phyloP scores from a whole-genome alignment of 2,113 vertebrate species.

The Indri indri region DNA sequence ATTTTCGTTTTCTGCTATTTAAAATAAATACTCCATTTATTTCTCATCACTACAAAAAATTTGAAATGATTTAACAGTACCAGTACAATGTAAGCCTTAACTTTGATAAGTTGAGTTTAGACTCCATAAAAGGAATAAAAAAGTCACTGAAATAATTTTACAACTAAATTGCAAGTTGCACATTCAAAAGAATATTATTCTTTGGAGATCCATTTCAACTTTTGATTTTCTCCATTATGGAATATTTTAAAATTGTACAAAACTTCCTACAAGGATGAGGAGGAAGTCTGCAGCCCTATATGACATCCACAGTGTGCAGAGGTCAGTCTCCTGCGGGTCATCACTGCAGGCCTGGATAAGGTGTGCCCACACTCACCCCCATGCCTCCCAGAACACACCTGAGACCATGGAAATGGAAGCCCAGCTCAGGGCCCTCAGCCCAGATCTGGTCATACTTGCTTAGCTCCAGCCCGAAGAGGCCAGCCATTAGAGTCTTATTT shows the following conservation, averaged over 20 bases:
- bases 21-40: background rate
- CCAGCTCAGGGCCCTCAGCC: background rate
- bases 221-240: background rate
- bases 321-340: rapidly evolving
- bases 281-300: background rate
- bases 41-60: constrained; percentile 4
- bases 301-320: background rate
- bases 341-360: background rate
- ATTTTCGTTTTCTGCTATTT: constrained; percentile 4
- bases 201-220: background rate
- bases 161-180: background rate
- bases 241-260: background rate
- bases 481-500: background rate
- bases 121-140: background rate
- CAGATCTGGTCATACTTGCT: too few species aligned
- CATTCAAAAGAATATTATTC: constrained; percentile 1
- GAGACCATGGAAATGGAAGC: background rate
- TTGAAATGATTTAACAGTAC: background rate
- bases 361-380: rapidly evolving
- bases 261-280: background rate
- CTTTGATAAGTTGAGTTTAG: background rate
- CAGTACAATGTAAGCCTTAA: background rate
- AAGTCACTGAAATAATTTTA: background rate
- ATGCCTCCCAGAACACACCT: background rate
- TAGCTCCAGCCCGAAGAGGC: background rate